Evolutionary conservation across 2,113 vertebrate species (phyloP), one percentile per base, ranked within the genome.

Genomic region (Sapayoa aenigma): DNA sequence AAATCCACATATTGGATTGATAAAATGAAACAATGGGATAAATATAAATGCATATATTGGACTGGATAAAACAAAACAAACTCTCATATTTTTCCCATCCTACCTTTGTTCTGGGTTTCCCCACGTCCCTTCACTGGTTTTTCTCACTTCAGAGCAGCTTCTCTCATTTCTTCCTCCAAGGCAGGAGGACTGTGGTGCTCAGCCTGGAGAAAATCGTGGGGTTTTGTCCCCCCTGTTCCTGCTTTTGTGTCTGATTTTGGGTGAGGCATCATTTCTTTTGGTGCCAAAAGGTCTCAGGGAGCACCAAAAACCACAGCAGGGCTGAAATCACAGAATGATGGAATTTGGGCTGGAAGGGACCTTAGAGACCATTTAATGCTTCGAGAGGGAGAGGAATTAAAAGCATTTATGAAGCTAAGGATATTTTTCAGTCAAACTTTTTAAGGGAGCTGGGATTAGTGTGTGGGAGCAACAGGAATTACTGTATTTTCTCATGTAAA

Each of bases 231-330:
- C 39, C 11, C 17, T 0, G 11, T 6, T 65, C 19, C 49, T 89
- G 30, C 23, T 41, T 58, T 46, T 35, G 39, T n/a, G 68, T 18
- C 35, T 39, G 63, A 19, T 59, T 74, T 25, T 27, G 65, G 50
- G 18, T 14, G 47, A 52, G 39, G 27, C 50, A 14, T 30, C n/a
- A 1, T 39, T 52, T 19, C 46, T 74, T 42, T 59, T 0, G 0
- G 27, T 58, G n/a, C 10, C 11, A 4, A 28, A 65, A 27, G 18
- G 17, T 42, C 55, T 50, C 16, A 3, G 22, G 76, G 23, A 62
- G 27, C 65, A 23, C 37, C 1, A 13, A 59, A 49, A 74, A 5
- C 6, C 9, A 2, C n/a, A 9, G 35, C 30, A 4, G 31, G 60
- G 65, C 12, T 53, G 69, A 41, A 41, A 9, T 5, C n/a, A 14